Conservation (phyloP, 2,797 vertebrate species). For the Melanotaenia trifasciata region DNA sequence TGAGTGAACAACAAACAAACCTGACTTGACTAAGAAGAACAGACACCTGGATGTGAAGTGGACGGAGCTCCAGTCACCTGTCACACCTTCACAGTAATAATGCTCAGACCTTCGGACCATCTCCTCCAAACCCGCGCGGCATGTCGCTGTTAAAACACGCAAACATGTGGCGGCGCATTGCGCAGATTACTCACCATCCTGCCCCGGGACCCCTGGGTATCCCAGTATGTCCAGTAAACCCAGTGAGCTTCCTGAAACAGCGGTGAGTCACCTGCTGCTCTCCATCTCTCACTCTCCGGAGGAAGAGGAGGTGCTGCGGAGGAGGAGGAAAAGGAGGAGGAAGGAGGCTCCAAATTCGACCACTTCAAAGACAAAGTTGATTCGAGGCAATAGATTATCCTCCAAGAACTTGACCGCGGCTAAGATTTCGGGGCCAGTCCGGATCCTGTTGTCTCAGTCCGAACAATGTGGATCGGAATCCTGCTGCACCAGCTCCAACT, state of each 20-base stretch:
- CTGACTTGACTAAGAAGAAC: too few species aligned
- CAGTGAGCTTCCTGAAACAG: conserved; percentile 46
- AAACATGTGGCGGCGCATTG: conserved; percentile 21
- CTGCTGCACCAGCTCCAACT: conserved; percentile 53
- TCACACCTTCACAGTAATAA: too few species aligned
- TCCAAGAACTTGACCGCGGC: conserved; percentile 22
- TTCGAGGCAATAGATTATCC: conserved; percentile 48
- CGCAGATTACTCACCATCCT: conserved; percentile 74
- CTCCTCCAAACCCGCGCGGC: too few species aligned
- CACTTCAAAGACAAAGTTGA: conserved; percentile 65
- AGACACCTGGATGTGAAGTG: too few species aligned
- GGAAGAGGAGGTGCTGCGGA: not conserved
- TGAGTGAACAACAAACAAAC: too few species aligned
- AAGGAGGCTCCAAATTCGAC: conserved; percentile 29
- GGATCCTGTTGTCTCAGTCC: conserved; percentile 28
- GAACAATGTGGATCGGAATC: conserved; percentile 12
- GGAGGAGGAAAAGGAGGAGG: not conserved
- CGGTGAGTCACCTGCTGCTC: conserved; percentile 75
- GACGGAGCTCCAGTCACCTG: too few species aligned
- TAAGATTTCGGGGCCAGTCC: conserved; percentile 8
- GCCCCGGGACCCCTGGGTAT: conserved; percentile 48
- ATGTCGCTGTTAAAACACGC: too few species aligned
- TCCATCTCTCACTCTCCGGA: conserved; percentile 62
- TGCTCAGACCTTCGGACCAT: too few species aligned
- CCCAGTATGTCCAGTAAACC: conserved; percentile 40